phyloP scores from a whole-genome alignment of 2,113 vertebrate genomes.

The Varanus salvator region DNA sequence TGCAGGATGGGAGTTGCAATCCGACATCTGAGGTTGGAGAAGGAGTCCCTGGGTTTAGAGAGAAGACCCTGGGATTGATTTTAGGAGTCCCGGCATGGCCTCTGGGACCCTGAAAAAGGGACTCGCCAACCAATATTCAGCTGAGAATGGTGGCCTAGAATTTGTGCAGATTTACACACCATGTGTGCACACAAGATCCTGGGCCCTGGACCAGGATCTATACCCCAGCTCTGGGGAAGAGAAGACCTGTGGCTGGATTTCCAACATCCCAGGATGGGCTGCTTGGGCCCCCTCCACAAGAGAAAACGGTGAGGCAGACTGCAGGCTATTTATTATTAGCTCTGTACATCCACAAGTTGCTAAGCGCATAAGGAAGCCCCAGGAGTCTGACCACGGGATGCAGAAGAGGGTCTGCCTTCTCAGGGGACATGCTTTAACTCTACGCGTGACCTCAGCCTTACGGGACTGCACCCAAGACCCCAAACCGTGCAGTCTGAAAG shows the following conservation, averaged over 20 bases:
- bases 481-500: not conserved
- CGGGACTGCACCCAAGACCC: not conserved
- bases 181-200: not conserved
- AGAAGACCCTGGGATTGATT: not conserved
- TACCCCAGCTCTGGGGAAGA: not conserved
- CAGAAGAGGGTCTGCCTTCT: too few species aligned
- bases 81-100: not conserved
- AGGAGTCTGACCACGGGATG: too few species aligned
- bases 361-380: not conserved
- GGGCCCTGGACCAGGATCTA: not conserved
- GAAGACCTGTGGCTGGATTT: not conserved
- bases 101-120: not conserved
- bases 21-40: too few species aligned
- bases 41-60: not conserved
- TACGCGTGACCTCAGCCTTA: too few species aligned
- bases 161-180: not conserved
- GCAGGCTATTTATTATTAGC: too few species aligned
- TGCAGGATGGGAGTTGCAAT: too few species aligned
- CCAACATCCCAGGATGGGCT: not conserved
- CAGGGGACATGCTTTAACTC: too few species aligned
- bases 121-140: not conserved
- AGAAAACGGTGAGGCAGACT: not conserved
- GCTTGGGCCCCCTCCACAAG: too few species aligned
- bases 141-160: fast-evolving
- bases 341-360: not conserved